Conservation (phyloP, 2,888 invertebrate genomes). For the Labia minor region DNA sequence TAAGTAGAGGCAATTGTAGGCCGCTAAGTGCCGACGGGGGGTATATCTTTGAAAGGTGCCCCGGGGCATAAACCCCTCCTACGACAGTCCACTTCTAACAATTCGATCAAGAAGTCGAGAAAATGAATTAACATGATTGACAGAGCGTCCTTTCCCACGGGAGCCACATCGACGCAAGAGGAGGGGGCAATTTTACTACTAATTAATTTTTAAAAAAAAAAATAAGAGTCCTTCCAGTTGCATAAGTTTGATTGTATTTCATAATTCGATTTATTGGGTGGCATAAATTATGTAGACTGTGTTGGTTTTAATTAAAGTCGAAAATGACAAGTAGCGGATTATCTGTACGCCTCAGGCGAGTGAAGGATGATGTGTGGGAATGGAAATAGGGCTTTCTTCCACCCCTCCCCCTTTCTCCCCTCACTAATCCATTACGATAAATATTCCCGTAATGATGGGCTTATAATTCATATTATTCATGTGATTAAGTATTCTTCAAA, state of each 20-base stretch:
- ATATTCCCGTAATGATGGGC: too few species aligned
- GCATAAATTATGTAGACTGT: not conserved
- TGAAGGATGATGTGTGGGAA: too few species aligned
- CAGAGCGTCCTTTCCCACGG: not conserved
- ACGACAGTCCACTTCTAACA: not conserved
- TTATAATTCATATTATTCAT: too few species aligned
- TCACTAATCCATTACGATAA: too few species aligned
- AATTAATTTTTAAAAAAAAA: too few species aligned
- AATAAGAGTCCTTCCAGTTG: not conserved
- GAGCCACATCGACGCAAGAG: not conserved
- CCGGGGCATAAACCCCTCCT: not conserved
- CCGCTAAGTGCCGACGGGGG: not conserved
- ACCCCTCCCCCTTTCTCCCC: too few species aligned
- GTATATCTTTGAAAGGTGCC: not conserved
- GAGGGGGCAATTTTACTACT: not conserved
- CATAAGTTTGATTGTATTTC: not conserved
- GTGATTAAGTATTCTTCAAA: too few species aligned
- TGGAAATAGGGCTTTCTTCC: too few species aligned
- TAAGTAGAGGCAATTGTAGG: not conserved
- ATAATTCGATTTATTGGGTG: slow-evolving; percentile 3
- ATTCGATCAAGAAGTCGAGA: not conserved
- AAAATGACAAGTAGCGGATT: slow-evolving; percentile 4
- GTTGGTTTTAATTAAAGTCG: slow-evolving; percentile 13
- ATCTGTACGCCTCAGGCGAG: not conserved
- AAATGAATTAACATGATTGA: not conserved